A percentile compares a stretch with the other conserved stretches of the same genome.
phyloP scores from a whole-genome alignment of 1,140 invertebrate genomes.

The Macrobrachium nipponense region DNA sequence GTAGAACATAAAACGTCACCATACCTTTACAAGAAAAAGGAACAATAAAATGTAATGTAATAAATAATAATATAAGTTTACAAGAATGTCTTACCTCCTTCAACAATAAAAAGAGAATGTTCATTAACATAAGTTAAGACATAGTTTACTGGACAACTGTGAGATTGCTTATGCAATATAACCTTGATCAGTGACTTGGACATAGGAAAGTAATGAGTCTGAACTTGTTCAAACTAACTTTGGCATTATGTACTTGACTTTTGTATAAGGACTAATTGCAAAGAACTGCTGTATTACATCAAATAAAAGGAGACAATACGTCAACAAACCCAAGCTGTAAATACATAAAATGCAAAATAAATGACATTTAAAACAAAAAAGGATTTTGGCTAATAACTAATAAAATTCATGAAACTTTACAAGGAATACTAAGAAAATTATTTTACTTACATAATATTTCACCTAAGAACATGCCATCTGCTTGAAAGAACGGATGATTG shows the following conservation, averaged over 20 bases:
- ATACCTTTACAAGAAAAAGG: conserved; percentile 11
- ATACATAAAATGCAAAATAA: too few species aligned
- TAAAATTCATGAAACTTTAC: background rate
- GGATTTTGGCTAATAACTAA: background rate
- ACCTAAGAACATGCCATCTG: conserved; percentile 56
- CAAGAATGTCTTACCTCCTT: background rate
- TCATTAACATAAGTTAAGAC: too few species aligned
- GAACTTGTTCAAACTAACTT: too few species aligned
- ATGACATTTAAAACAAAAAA: background rate
- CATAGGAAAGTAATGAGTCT: too few species aligned
- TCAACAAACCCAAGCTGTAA: too few species aligned
- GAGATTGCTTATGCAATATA: too few species aligned
- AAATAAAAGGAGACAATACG: too few species aligned
- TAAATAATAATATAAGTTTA: background rate
- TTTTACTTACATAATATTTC: conserved; percentile 48
- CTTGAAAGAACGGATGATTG: conserved; percentile 54
- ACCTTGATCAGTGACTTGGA: too few species aligned
- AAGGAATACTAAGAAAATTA: background rate
- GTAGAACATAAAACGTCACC: conserved; percentile 30
- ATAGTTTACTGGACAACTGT: too few species aligned
- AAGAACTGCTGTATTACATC: too few species aligned
- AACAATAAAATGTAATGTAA: background rate
- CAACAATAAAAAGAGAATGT: background rate
- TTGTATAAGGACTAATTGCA: too few species aligned
- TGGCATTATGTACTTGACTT: too few species aligned